These are phyloP conservation scores for Patella pellucida DNA, from an alignment of 2,888 invertebrate species.

Conservation along the genomic window DNA sequence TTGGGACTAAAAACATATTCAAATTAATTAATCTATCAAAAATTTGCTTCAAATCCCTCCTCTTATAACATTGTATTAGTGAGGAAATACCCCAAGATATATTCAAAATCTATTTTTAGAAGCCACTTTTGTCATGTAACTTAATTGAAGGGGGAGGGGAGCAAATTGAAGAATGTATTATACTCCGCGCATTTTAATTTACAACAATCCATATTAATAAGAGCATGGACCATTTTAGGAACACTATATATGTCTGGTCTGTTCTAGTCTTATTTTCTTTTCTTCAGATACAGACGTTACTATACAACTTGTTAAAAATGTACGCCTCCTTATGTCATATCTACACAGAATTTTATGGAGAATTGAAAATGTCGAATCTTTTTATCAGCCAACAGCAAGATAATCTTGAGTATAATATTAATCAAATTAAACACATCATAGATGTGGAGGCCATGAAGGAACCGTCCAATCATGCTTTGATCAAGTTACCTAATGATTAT, in stretches of 20 bases:
- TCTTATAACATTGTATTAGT: too few species aligned
- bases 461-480: background rate
- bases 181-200: too few species aligned
- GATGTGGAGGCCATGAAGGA: background rate
- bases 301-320: constrained; percentile 41
- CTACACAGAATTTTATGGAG: constrained; percentile 51
- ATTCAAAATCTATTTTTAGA: too few species aligned
- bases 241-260: constrained; percentile 2
- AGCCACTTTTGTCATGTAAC: too few species aligned
- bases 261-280: constrained; percentile 1
- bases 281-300: constrained; percentile 39
- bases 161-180: too few species aligned
- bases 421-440: background rate
- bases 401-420: background rate
- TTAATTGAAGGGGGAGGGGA: too few species aligned
- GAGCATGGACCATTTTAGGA: background rate
- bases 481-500: background rate
- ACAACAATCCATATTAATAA: too few species aligned
- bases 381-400: background rate
- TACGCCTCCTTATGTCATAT: constrained; percentile 55
- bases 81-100: too few species aligned
- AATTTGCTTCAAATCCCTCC: too few species aligned
- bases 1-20: too few species aligned
- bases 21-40: too few species aligned
- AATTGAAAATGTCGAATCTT: constrained; percentile 31